phyloP scores from a whole-genome alignment of 2,888 invertebrate species.

The Steinernema hermaphroditum region DNA sequence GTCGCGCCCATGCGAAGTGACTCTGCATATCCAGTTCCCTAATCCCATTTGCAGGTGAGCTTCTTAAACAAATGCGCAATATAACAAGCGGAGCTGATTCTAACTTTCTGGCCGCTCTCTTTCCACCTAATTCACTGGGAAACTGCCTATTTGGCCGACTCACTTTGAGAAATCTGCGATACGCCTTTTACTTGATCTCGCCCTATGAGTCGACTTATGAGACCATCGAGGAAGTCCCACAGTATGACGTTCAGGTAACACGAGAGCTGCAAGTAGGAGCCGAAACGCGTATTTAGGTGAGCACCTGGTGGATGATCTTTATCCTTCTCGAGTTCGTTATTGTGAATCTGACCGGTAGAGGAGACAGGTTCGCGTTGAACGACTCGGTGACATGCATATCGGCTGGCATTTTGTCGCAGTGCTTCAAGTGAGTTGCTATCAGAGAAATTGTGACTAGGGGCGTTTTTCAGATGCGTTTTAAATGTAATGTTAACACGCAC shows the following conservation, averaged over 20 bases:
- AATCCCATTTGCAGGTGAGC: no score
- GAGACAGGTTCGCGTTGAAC: conserved; percentile 62
- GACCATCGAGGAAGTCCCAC: conserved; percentile 60
- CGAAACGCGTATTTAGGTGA: conserved; percentile 43
- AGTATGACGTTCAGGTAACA: conserved; percentile 63
- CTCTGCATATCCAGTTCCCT: no score
- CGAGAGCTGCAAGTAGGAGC: neutral
- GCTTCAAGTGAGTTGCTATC: conserved; percentile 60
- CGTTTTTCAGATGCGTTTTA: neutral
- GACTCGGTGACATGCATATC: conserved; percentile 63
- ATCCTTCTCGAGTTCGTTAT: conserved; percentile 48
- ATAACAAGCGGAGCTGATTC: neutral
- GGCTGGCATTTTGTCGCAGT: conserved; percentile 65
- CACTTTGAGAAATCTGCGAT: conserved; percentile 57
- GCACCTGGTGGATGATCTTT: conserved; percentile 63
- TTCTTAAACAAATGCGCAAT: no score
- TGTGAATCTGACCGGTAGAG: conserved; percentile 49
- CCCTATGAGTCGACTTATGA: conserved; percentile 60
- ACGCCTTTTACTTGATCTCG: conserved; percentile 62
- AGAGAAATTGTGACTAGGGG: no score
- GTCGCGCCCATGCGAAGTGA: no score
- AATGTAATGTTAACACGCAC: no score
- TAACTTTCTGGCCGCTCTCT: conserved; percentile 46
- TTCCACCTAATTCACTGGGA: conserved; percentile 64
- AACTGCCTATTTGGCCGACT: conserved; percentile 54